Conservation (phyloP, 1,140 invertebrate species). For the Neotoxoptera formosana region DNA sequence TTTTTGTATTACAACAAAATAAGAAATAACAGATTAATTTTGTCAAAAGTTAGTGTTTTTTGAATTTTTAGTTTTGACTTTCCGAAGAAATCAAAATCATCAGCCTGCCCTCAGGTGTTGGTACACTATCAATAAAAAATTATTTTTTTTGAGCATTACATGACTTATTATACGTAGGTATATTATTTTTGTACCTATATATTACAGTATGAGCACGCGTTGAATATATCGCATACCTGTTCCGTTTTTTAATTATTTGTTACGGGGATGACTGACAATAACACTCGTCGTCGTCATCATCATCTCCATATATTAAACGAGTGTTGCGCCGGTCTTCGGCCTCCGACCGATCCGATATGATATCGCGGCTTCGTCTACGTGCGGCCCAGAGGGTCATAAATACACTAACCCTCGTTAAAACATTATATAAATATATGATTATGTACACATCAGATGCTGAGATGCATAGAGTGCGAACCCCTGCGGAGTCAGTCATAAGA, state of each 20-base stretch:
- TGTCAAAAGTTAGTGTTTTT: too few species aligned
- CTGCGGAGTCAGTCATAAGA: slow-evolving; percentile 38
- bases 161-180: not conserved
- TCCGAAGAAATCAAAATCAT: not conserved
- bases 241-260: slow-evolving; percentile 22
- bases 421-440: slow-evolving; percentile 3
- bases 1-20: too few species aligned
- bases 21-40: too few species aligned
- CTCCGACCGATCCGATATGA: not conserved
- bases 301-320: not conserved
- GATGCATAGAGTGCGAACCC: slow-evolving; percentile 33
- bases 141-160: not conserved
- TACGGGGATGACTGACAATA: slow-evolving; percentile 23
- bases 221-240: not conserved
- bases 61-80: not conserved
- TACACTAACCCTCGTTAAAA: slow-evolving; percentile 37
- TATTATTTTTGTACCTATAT: not conserved
- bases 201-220: not conserved
- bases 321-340: not conserved
- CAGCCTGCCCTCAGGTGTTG: not conserved
- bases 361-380: not conserved
- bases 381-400: slow-evolving; percentile 17
- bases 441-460: not conserved
- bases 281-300: not conserved
- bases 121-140: too few species aligned